Base-by-base conservation (phyloP, 92 coral and sea anemone species). In the Porites rus region DNA sequence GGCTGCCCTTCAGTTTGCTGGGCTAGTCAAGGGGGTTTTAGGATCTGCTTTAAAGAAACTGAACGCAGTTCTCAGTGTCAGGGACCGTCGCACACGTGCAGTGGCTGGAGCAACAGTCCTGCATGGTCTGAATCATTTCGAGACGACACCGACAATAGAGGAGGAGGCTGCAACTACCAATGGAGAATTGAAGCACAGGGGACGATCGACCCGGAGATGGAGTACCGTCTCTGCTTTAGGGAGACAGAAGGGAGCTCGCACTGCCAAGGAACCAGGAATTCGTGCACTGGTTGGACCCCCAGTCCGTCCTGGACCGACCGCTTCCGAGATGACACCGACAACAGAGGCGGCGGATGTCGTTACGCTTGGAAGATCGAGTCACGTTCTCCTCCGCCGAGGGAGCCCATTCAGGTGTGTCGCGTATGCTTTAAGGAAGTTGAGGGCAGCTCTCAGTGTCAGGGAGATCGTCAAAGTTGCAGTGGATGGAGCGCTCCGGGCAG, bases 61-160 rank as follows among this genome's bases (percentile, higher is more conserved):
- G 88, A 88, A 75, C 84, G 78, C 73, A 88, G 92, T 10, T 83
- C 91, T 1, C 88, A 88, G 53, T 88, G 92, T 18, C 92, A 88
- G 66, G 68, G 81, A 24, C 88, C 92, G 18, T 83, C 88, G 46
- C 18, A 25, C 88, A 88, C 92, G 0, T 88, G 92, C 67, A 88
- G 92, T 63, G 92, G 92, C 10, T 83, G 75, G 74, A 88, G 88
- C 43, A 83, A 88, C 7, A 13, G 17, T 46, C 85, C 92, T 67
- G 51, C 75, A 14, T 83, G 88, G 89, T 84, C 91, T 17, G 64
- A 81, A 83, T 59, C 88, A 24, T 92, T 90, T 61, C 83, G 93
- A 8, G 95, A 92, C 70, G 95, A 92, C 87, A 90, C 93, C 54
- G 95, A 92, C 72, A 81, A 83, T 78, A 77, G 95, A 24, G 83